Conservation (phyloP, 53 echinoderm and acorn worm genomes). For the Glandiceps talaboti region DNA sequence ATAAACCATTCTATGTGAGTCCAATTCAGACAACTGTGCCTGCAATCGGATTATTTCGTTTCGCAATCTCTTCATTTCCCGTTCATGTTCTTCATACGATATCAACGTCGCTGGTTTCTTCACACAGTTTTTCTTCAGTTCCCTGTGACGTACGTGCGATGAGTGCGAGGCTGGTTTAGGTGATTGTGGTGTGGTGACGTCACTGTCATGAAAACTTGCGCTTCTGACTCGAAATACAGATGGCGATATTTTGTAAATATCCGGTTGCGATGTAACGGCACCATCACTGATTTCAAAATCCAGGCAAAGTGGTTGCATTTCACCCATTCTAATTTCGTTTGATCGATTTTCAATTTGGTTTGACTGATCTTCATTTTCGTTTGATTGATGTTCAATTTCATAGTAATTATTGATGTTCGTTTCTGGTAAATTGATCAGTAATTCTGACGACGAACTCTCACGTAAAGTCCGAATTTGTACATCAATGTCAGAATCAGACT, state of each 20-base stretch:
- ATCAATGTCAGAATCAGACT: not conserved
- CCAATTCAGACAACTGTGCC: not conserved
- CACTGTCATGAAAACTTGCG: not conserved
- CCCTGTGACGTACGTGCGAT: no score
- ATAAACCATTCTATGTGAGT: not conserved
- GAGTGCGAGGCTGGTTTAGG: no score
- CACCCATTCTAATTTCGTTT: not conserved
- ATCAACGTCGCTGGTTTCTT: not conserved
- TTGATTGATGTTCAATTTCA: not conserved
- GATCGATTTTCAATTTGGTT: not conserved
- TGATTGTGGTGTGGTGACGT: not conserved
- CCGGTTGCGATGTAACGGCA: not conserved
- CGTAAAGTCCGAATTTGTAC: not conserved
- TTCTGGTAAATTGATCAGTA: not conserved
- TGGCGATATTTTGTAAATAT: not conserved
- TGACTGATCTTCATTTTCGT: no score
- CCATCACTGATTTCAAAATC: not conserved
- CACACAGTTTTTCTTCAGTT: not conserved
- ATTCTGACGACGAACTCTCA: not conserved
- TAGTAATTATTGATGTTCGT: not conserved
- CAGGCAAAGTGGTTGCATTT: not conserved
- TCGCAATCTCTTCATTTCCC: not conserved
- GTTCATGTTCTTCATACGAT: not conserved
- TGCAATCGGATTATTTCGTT: not conserved
- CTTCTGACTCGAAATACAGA: not conserved